These are phyloP conservation scores for Orestias chungarensis DNA, from an alignment of 2,797 vertebrate species.

Conservation along the genomic window DNA sequence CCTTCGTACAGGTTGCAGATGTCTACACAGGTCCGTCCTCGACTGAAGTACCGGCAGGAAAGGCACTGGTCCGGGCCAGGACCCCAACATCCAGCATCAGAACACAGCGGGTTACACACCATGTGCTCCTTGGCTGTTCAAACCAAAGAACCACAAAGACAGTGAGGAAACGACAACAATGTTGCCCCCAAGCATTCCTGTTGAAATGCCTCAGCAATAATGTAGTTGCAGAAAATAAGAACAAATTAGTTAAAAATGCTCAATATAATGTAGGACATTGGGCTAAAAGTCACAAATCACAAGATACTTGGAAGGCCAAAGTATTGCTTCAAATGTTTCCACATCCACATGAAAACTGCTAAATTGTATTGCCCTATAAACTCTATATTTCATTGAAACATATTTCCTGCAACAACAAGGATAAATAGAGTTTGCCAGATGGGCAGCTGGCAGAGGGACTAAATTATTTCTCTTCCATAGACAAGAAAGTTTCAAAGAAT, in stretches of 20 bases:
- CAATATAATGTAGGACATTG: conserved; percentile 25
- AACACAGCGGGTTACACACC: conserved; percentile 93
- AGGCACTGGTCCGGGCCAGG: conserved; percentile 93
- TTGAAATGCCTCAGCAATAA: conserved; percentile 6
- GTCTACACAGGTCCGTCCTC: conserved; percentile 89
- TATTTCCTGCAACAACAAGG: conserved; percentile 17
- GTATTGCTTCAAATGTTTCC: conserved; percentile 19
- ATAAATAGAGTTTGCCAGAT: conserved; percentile 25
- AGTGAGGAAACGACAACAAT: neutral
- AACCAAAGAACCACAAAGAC: conserved; percentile 36
- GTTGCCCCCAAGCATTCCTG: neutral
- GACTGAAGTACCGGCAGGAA: conserved; percentile 90
- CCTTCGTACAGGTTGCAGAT: conserved; percentile 93
- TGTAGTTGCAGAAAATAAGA: conserved; percentile 15
- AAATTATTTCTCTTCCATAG: conserved; percentile 4
- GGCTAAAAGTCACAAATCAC: conserved; percentile 11
- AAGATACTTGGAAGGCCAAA: conserved; percentile 17
- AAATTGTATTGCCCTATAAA: conserved; percentile 29
- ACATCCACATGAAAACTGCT: conserved; percentile 31
- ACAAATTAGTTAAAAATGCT: conserved; percentile 26
- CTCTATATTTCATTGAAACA: conserved; percentile 13
- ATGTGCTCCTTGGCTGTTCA: conserved; percentile 86
- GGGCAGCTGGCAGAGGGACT: conserved; percentile 7
- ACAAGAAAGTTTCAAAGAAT: conserved; percentile 24
- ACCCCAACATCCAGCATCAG: conserved; percentile 93